Percentiles rank a stretch among this genome's conserved stretches.
These are phyloP conservation scores for Atrina japonica DNA, from an alignment of 2,888 invertebrate species.

Conservation along the genomic window DNA sequence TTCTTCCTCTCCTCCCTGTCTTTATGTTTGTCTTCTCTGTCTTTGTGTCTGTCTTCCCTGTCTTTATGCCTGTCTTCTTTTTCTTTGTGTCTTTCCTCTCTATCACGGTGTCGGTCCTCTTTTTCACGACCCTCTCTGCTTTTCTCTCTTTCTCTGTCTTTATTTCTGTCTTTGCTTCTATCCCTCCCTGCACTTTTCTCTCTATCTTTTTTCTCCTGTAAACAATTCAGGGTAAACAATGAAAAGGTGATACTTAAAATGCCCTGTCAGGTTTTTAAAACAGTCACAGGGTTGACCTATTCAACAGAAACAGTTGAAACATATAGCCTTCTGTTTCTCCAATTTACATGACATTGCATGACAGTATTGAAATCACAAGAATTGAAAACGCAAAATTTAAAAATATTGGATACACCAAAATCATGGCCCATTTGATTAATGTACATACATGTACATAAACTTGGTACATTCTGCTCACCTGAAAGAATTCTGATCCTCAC, in stretches of 20 bases:
- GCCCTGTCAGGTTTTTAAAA: too few relatives aligned
- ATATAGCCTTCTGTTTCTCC: background rate
- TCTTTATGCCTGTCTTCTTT: slow-evolving; percentile 50
- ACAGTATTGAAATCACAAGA: too few relatives aligned
- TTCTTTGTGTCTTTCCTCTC: slow-evolving; percentile 38
- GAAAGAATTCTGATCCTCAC: too few relatives aligned
- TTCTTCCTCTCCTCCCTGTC: slow-evolving; percentile 44
- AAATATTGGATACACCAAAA: too few relatives aligned
- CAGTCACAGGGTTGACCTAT: background rate
- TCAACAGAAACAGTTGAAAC: background rate
- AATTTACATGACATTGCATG: background rate
- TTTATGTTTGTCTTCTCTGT: slow-evolving; percentile 42
- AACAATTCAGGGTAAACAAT: background rate
- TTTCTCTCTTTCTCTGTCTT: slow-evolving; percentile 46
- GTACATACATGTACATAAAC: too few relatives aligned
- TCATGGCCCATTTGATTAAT: too few relatives aligned
- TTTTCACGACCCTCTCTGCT: slow-evolving; percentile 49
- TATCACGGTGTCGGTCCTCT: slow-evolving; percentile 56
- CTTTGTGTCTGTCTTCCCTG: slow-evolving; percentile 47
- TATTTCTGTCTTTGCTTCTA: too few relatives aligned
- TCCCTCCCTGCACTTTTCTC: slow-evolving; percentile 51
- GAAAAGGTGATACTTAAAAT: background rate
- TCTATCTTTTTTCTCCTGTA: slow-evolving; percentile 37
- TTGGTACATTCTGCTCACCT: too few relatives aligned
- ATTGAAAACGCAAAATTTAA: too few relatives aligned